Conservation (phyloP, 2,888 invertebrate species). For the Sphaerophoria rueppellii region DNA sequence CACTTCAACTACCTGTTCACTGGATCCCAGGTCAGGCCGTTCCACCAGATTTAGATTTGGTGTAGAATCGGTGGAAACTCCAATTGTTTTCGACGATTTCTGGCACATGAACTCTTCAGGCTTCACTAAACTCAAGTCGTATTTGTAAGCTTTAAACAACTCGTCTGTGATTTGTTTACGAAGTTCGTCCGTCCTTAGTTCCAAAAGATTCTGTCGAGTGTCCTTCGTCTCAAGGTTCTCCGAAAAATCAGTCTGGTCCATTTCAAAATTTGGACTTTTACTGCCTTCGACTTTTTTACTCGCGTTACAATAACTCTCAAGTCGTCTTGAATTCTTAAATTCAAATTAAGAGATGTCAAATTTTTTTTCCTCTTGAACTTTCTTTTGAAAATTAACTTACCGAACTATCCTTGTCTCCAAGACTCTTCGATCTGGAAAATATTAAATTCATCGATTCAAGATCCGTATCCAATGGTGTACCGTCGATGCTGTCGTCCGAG, state of each 20-base stretch:
- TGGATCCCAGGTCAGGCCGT: background rate
- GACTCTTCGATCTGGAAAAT: background rate
- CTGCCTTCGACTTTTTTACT: background rate
- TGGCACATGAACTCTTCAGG: background rate
- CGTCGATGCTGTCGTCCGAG: background rate
- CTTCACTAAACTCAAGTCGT: background rate
- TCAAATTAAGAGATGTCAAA: background rate
- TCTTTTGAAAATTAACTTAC: conserved; percentile 1
- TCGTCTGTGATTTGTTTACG: conserved; percentile 11
- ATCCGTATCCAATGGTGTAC: background rate
- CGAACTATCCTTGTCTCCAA: background rate
- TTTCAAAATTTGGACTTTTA: background rate
- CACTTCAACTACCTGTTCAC: background rate
- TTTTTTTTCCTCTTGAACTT: too few species aligned
- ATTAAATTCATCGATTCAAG: background rate
- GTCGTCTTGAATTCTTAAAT: conserved; percentile 4
- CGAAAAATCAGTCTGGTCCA: background rate
- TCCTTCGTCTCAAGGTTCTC: background rate
- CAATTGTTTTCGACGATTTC: conserved; percentile 2
- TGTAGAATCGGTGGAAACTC: conserved; percentile 35
- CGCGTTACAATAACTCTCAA: background rate
- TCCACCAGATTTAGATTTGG: background rate
- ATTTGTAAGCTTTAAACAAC: background rate
- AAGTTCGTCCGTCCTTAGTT: conserved; percentile 12
- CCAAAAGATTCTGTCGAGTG: conserved; percentile 32